Conservation (phyloP, 1,140 invertebrate species). For the Drosophila gunungcola region DNA sequence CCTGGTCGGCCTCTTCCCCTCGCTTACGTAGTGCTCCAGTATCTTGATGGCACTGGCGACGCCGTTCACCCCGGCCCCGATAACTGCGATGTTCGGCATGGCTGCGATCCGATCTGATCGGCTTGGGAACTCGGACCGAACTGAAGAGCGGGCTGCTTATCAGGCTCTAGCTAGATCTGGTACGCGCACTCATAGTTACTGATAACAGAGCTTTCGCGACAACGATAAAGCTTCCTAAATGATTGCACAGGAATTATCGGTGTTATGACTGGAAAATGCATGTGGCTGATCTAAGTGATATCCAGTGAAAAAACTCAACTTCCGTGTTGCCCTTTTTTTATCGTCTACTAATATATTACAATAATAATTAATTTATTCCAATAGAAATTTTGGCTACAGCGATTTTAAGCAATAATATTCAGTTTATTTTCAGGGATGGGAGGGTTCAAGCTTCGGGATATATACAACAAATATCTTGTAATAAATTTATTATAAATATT, state of each 20-base stretch:
- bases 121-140: constrained; percentile 8
- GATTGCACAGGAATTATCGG: not conserved
- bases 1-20: constrained; percentile 50
- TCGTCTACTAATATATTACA: too few relatives aligned
- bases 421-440: too few relatives aligned
- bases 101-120: constrained; percentile 26
- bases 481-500: too few relatives aligned
- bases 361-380: too few relatives aligned
- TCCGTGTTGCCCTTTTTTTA: too few relatives aligned
- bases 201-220: constrained; percentile 27
- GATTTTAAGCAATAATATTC: too few relatives aligned
- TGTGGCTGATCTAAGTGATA: not conserved
- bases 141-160: constrained; percentile 11
- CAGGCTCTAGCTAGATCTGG: not conserved
- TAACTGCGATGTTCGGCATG: constrained; percentile 71
- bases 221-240: not conserved
- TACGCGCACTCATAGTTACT: not conserved
- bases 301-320: too few relatives aligned
- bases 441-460: too few relatives aligned
- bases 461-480: too few relatives aligned
- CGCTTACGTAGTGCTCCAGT: constrained; percentile 59
- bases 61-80: constrained; percentile 83
- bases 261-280: not conserved
- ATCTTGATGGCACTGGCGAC: constrained; percentile 83
- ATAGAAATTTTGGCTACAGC: too few relatives aligned